Base-by-base conservation (phyloP, 1,140 invertebrate species). In the Phymorhynchus buccinoides region DNA sequence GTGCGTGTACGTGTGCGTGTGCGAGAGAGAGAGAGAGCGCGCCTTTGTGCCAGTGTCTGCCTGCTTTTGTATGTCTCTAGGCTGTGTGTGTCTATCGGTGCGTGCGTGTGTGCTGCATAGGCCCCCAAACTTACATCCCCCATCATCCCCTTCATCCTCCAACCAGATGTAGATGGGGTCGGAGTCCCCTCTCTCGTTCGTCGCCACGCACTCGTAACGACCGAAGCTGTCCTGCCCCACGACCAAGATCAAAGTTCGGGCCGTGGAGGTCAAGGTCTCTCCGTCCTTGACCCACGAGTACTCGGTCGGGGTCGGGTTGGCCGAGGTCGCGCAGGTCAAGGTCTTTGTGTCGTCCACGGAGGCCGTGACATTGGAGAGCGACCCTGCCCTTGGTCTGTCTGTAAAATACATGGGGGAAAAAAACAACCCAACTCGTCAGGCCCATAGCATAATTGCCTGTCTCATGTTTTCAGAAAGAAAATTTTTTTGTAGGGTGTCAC, bases 271-370 rank as follows among this genome's bases (percentile, higher is more conserved):
- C 6, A 83, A 22, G 1, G 41, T 62, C 18, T 32, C 22, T 2
- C 81, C 81, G 39, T 37, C 41, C 12, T 71, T 30, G 81, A n/a
- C 30, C 81, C 81, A 83, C 22, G 37, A 22, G 66, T 71, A 83
- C 39, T 27, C 39, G 62, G 81, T 83, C 37, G 81, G 81, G 9
- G 37, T 14, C 32, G 81, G 81, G 39, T 83, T 83, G 18, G 81
- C 35, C 27, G 71, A 62, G 3, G 66, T 42, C 39, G 56, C 66
- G 62, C 81, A 83, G 62, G 12, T 42, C 35, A 83, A 37, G 16
- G 62, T 83, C 22, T 44, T 66, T 14, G 62, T 32, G 1, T 71
- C n/a, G 7, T 30, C 62, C 22, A 73, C 14, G 27, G 14, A 9
- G 37, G 81, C 66, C 22, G 81, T 71, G 66, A 44, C 62, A 41